Evolutionary conservation across 2,888 invertebrate genomes (phyloP), one percentile per base, ranked within the genome.

Genomic region (Aspidiotus rigidus): DNA sequence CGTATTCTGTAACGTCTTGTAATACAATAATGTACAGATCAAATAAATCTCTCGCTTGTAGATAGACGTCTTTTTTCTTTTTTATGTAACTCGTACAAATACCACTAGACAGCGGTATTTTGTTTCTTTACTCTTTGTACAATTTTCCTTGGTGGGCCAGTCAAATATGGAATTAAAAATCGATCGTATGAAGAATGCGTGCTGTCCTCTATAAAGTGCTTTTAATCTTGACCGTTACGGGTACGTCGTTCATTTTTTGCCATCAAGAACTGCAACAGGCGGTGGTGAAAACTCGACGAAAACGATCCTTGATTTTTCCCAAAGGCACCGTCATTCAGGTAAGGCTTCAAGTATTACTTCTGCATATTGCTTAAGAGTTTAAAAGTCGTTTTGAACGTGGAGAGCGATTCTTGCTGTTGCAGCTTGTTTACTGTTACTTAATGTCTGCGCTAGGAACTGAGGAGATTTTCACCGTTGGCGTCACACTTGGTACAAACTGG

Each of bases 391-490:
- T 49, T 6, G 3, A 2, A 49, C 49, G 6, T 13, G n/a, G 6
- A 11, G n/a, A 49, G n/a, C 49, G 6, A 13, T 49, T 2, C 3
- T 49, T 49, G 11, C 49, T 49, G 49, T 69, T 63, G 16, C 59
- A 71, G 71, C 63, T 71, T 13, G 71, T 67, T 10, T 67, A 69
- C 44, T 71, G 71, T 63, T 71, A 71, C 39, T 54, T 71, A n/a
- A 67, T 69, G 62, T 69, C 69, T 42, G 71, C 69, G 16, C 44
- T 71, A 59, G 71, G 71, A 40, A 69, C 71, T 7, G 69, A 71
- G 44, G 69, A 64, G 39, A 57, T 71, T 15, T 71, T 71, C 63
- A 71, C 67, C 1, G 67, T 71, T 11, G 71, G 71, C 9, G 69
- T 69, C 11, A 71, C 71, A 2, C 53, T 71, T 16, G 71, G 71